phyloP scores from a whole-genome alignment of 1,140 invertebrate genomes.

The Cecropterus lyciades region DNA sequence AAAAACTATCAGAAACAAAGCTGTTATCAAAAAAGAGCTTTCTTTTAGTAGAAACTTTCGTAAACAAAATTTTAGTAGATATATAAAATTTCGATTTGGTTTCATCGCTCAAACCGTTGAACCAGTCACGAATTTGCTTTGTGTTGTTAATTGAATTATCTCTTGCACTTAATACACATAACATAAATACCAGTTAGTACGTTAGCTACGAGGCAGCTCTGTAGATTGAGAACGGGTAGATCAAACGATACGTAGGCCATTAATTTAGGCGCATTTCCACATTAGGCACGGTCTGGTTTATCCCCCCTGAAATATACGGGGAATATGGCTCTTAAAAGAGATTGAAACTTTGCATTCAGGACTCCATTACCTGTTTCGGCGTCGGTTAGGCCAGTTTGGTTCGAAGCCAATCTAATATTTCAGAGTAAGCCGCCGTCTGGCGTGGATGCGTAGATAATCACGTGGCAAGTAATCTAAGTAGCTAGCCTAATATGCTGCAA shows the following conservation, averaged over 20 bases:
- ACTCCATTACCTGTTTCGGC: conserved; percentile 22
- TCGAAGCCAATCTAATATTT: conserved; percentile 34
- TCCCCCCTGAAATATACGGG: conserved; percentile 21
- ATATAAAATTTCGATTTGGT: too few species aligned
- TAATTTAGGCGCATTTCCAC: conserved; percentile 25
- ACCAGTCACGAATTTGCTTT: too few species aligned
- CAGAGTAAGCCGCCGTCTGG: conserved; percentile 22
- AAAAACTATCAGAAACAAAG: too few species aligned
- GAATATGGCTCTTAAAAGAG: conserved; percentile 34
- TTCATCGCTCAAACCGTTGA: too few species aligned
- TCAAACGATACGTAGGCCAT: conserved; percentile 11
- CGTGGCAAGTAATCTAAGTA: not conserved
- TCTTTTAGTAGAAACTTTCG: too few species aligned
- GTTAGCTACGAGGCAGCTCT: not conserved
- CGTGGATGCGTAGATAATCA: conserved; percentile 7
- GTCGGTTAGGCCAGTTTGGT: conserved; percentile 21
- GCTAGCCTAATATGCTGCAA: not conserved
- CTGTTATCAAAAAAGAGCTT: too few species aligned
- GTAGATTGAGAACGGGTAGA: conserved; percentile 1
- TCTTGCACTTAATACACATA: too few species aligned
- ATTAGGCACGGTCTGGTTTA: conserved; percentile 24
- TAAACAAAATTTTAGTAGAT: too few species aligned
- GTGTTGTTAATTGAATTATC: too few species aligned
- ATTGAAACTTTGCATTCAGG: conserved; percentile 36
- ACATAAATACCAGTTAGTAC: too few species aligned